These are phyloP conservation scores for Camponotus floridanus DNA, from an alignment of 1,140 invertebrate species.

Conservation along the genomic window DNA sequence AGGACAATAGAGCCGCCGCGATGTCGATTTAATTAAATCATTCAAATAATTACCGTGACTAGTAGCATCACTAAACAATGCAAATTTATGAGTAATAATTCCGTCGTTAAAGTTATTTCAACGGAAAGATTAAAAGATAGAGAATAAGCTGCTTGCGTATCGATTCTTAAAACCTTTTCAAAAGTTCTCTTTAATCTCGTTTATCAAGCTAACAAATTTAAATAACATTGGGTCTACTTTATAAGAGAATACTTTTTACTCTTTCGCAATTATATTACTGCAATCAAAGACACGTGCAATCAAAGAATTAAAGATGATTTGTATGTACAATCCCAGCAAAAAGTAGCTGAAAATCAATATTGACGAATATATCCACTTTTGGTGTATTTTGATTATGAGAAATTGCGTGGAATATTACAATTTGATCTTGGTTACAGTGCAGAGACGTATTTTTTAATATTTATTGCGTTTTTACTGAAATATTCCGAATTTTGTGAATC, in stretches of 20 bases:
- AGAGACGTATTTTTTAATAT: too few species aligned
- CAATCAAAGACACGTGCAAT: too few species aligned
- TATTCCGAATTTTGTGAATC: too few species aligned
- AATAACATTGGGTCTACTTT: background rate
- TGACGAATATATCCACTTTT: too few species aligned
- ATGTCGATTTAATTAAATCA: slow-evolving; percentile 30
- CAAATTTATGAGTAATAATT: background rate
- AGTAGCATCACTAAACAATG: background rate
- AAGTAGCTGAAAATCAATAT: too few species aligned
- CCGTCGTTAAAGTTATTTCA: slow-evolving; percentile 5
- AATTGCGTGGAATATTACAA: too few species aligned
- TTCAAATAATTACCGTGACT: background rate
- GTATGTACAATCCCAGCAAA: too few species aligned
- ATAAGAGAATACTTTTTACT: background rate
- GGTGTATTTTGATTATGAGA: too few species aligned
- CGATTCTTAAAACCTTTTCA: background rate
- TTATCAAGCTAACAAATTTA: background rate
- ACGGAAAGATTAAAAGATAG: background rate
- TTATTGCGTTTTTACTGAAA: too few species aligned
- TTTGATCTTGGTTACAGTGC: too few species aligned
- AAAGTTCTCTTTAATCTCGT: background rate
- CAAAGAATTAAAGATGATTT: too few species aligned
- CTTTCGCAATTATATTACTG: background rate
- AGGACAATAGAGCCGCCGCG: background rate
- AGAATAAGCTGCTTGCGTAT: background rate